Evolutionary conservation across 2,888 invertebrate species (phyloP), one percentile per base, ranked within the genome.

Genomic region (Exocentrus adspersus): DNA sequence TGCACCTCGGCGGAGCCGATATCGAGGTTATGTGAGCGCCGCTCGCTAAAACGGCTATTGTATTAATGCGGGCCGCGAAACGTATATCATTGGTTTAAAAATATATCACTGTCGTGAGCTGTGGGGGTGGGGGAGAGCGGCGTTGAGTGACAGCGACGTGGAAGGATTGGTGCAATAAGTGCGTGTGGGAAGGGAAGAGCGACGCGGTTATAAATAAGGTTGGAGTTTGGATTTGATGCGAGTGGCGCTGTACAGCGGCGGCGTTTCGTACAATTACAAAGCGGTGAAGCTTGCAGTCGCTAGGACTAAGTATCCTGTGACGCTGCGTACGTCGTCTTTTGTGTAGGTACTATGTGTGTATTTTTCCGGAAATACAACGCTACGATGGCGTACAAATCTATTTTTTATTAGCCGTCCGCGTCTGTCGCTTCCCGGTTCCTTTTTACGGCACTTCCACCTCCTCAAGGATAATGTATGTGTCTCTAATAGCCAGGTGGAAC

Each of bases 401-500:
- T 17, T 24, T 48, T 48, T 24, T 24, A 48, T 20, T 48, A 24
- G 24, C 24, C 21, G 21, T n/a, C 46, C 12, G 12, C 3, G 19
- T 24, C 24, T 12, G 21, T 24, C 10, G n/a, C 21, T 24, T 21
- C n/a, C 24, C 9, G 5, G 12, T 16, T 5, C 4, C 24, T 48
- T 45, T 48, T 48, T 48, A 46, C n/a, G 7, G 46, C 10, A n/a
- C 12, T 46, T 16, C 21, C n/a, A 48, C 24, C 14, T 9, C 12
- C 37, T n/a, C 14, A 24, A 12, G 14, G 24, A n/a, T 48, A 48
- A 48, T 48, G 21, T 48, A 48, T 20, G 46, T 48, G 24, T 21
- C 24, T 24, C 46, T 48, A 48, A 48, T 48, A 24, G 46, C 45
- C 46, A 48, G 46, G 46, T 48, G 14, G 46, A 24, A 48, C 24